Percentiles rank a stretch among this genome's conserved stretches.
Conservation (phyloP, 2,113 vertebrate genomes). For the Hipposideros armiger region DNA sequence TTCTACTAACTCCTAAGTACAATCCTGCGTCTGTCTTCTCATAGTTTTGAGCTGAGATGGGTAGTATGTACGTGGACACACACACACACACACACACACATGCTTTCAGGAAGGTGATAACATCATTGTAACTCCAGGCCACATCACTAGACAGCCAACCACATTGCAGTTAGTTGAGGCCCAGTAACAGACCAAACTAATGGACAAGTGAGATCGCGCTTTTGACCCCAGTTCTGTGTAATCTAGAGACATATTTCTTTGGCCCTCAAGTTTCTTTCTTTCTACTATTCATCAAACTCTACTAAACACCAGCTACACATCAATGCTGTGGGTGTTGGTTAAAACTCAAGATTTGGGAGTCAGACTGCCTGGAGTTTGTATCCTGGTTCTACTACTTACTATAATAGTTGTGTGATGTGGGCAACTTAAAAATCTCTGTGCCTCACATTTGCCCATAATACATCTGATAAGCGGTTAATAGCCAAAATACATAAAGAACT, state of each 20-base stretch:
- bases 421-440: neutral
- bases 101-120: neutral
- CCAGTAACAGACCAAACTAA: neutral
- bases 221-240: neutral
- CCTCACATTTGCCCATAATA: neutral
- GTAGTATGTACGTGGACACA: neutral
- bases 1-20: neutral
- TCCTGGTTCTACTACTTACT: neutral
- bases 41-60: neutral
- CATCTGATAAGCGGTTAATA: neutral
- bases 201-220: neutral
- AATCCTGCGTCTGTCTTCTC: neutral
- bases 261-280: conserved; percentile 22
- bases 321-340: neutral
- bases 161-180: neutral
- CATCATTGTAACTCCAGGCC: neutral
- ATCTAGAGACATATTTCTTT: conserved; percentile 2
- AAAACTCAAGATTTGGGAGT: neutral
- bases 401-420: neutral
- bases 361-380: neutral
- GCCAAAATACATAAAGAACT: neutral
- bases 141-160: neutral
- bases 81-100: neutral
- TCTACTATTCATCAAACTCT: neutral
- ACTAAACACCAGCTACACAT: neutral